A percentile compares a stretch with the other conserved stretches of the same genome.
Conservation (phyloP, 2,888 invertebrate species). For the Alitta virens region DNA sequence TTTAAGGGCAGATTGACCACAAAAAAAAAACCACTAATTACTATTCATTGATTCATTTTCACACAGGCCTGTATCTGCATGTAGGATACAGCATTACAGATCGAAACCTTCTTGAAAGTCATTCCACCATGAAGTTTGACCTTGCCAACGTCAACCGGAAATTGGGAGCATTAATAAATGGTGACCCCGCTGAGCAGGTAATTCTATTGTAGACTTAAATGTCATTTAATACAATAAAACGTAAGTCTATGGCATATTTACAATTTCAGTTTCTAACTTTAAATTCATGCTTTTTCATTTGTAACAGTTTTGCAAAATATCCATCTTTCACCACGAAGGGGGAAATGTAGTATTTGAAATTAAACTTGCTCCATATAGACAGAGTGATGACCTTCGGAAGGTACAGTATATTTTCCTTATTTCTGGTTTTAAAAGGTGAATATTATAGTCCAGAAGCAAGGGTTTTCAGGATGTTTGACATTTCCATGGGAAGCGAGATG, state of each 20-base stretch:
- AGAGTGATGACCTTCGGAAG: background rate
- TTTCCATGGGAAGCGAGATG: too few relatives aligned
- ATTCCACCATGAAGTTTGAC: constrained; percentile 19
- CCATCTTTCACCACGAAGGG: constrained; percentile 12
- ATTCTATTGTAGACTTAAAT: background rate
- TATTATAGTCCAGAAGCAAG: too few relatives aligned
- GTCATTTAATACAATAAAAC: background rate
- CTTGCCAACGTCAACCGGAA: constrained; percentile 15
- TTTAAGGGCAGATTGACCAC: too few relatives aligned
- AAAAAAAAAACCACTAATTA: too few relatives aligned
- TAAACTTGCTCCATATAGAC: constrained; percentile 3
- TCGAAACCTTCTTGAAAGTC: constrained; percentile 22
- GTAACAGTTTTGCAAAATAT: constrained; percentile 22
- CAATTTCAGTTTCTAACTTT: too few relatives aligned
- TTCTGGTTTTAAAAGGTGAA: too few relatives aligned
- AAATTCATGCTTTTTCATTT: too few relatives aligned
- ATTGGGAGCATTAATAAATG: constrained; percentile 26
- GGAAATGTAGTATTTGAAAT: constrained; percentile 23
- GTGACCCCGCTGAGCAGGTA: constrained; percentile 27
- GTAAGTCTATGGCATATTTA: background rate
- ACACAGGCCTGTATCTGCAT: constrained; percentile 27
- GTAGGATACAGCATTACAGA: constrained; percentile 26
- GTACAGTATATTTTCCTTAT: background rate
- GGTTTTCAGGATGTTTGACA: too few relatives aligned
- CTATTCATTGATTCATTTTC: too few relatives aligned